Conservation (phyloP, 2,113 vertebrate genomes). For the Sakesphorus luctuosus region DNA sequence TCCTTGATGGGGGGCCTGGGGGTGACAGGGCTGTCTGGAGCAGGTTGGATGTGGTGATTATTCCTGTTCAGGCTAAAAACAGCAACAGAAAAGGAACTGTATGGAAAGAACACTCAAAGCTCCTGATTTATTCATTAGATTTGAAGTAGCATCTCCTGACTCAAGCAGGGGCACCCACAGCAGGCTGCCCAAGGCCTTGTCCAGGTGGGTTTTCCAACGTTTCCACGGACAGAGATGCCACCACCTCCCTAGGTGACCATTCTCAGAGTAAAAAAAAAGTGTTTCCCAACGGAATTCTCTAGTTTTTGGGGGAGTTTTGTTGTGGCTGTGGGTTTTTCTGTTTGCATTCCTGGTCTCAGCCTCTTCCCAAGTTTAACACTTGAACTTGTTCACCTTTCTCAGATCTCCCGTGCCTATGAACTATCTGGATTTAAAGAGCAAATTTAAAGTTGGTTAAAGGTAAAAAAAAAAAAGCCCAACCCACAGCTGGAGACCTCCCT, state of each 20-base stretch:
- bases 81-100: neutral
- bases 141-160: neutral
- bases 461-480: neutral
- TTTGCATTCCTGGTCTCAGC: neutral
- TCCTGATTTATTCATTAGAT: neutral
- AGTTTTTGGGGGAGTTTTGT: neutral
- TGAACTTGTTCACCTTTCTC: neutral
- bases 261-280: neutral
- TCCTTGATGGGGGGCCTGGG: slow-evolving; percentile 3
- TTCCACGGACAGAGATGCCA: neutral
- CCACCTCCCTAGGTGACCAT: neutral
- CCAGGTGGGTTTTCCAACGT: neutral
- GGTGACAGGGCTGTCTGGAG: neutral
- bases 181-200: neutral
- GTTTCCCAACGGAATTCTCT: neutral
- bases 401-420: neutral
- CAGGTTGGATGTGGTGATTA: neutral
- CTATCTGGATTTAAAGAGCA: neutral
- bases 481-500: neutral
- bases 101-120: neutral
- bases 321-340: neutral
- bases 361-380: neutral
- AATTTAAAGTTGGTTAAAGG: neutral
- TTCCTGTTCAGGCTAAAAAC: neutral
- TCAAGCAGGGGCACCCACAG: neutral